phyloP scores from a whole-genome alignment of 2,113 vertebrate genomes.

The Thymallus thymallus region DNA sequence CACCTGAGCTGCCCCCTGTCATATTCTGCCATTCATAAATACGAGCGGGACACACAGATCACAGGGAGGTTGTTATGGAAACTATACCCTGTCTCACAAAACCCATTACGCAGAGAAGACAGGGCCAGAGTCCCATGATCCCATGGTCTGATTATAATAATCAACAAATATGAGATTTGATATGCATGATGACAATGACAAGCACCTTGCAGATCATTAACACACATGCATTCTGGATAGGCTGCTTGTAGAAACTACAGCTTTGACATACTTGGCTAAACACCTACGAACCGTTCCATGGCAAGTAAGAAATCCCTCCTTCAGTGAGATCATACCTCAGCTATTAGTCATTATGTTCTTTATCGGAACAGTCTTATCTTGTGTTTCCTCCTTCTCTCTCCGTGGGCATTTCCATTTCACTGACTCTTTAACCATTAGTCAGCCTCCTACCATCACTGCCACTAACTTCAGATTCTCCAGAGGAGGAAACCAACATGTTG shows the following conservation, averaged over 20 bases:
- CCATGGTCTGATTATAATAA: constrained; percentile 38
- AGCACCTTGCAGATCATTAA: constrained; percentile 52
- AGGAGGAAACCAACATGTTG: constrained; percentile 69
- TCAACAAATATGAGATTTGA: constrained; percentile 63
- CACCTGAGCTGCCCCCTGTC: constrained; percentile 59
- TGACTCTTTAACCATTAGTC: constrained; percentile 42
- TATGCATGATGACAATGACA: constrained; percentile 61
- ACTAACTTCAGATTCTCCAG: constrained; percentile 47
- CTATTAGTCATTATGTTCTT: constrained; percentile 52
- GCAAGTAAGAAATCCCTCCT: constrained; percentile 14
- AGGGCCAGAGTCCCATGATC: constrained; percentile 56
- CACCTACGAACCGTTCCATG: neutral
- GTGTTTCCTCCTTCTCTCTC: constrained; percentile 43
- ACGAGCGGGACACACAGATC: constrained; percentile 52
- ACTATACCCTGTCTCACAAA: constrained; percentile 63
- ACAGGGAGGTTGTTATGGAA: constrained; percentile 66
- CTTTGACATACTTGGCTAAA: neutral
- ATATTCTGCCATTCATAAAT: constrained; percentile 77
- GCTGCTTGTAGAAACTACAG: constrained; percentile 3
- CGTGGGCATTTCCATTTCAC: constrained; percentile 47
- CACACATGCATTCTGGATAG: constrained; percentile 43
- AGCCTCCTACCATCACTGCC: constrained; percentile 33
- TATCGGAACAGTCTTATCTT: constrained; percentile 63
- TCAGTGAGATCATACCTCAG: constrained; percentile 45
- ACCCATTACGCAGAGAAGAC: constrained; percentile 62